Evolutionary conservation across 2,113 vertebrate species (phyloP).

Genomic region (Dasyurus viverrinus): DNA sequence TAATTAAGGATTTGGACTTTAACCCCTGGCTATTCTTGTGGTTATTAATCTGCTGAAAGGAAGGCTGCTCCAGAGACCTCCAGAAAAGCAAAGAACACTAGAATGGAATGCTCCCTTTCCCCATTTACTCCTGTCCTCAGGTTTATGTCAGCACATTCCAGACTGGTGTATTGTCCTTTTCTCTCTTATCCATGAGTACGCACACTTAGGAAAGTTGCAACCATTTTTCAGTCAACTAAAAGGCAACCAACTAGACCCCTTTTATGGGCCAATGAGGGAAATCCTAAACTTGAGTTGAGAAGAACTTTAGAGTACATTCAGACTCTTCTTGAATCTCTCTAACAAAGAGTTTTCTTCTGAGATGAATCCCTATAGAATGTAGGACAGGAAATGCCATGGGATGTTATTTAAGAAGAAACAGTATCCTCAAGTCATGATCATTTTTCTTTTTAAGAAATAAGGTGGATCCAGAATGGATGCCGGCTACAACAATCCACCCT

Average conservation of each 20-base stretch:
- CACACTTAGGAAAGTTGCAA: background rate
- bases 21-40: too few species aligned
- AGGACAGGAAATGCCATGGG: background rate
- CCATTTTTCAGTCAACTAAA: background rate
- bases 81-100: too few species aligned
- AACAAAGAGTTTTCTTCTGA: background rate
- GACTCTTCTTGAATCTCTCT: background rate
- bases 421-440: background rate
- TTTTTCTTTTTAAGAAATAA: background rate
- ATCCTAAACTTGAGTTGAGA: background rate
- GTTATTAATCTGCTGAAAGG: too few species aligned
- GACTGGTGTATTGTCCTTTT: too few species aligned
- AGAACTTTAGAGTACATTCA: background rate
- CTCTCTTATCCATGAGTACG: background rate
- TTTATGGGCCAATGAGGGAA: background rate
- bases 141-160: background rate
- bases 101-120: background rate
- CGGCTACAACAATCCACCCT: too few species aligned
- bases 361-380: background rate
- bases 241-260: background rate
- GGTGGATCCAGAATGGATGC: background rate
- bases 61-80: too few species aligned
- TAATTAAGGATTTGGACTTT: too few species aligned
- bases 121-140: background rate
- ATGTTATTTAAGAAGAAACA: background rate